Evolutionary conservation across 2,113 vertebrate genomes (phyloP).

Genomic region (Origma solitaria): DNA sequence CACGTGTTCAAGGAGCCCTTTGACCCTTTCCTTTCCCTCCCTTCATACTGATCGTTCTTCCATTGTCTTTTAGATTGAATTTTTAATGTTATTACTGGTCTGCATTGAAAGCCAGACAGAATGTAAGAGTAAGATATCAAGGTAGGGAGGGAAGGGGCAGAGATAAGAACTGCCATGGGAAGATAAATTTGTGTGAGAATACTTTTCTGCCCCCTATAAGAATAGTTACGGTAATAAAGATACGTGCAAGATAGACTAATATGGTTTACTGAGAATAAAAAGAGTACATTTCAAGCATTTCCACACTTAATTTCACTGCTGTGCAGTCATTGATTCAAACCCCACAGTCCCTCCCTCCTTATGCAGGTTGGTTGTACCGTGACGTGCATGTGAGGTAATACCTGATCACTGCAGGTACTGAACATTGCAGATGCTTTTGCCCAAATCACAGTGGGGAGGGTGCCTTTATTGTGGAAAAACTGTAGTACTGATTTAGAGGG

Average conservation of each 20-base stretch:
- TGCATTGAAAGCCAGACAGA: constrained; percentile 46
- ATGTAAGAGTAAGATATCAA: constrained; percentile 73
- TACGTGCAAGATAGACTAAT: constrained; percentile 73
- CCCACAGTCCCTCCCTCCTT: neutral
- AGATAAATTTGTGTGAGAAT: constrained; percentile 73
- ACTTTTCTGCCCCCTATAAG: constrained; percentile 73
- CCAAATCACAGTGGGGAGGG: neutral
- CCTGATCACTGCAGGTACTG: neutral
- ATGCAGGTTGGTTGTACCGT: rapidly evolving
- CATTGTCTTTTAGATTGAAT: constrained; percentile 80
- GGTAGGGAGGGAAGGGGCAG: neutral
- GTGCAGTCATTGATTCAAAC: neutral
- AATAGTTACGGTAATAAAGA: constrained; percentile 73
- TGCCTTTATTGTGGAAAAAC: neutral
- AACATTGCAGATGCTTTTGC: neutral
- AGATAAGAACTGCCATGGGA: constrained; percentile 75
- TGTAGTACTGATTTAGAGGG: neutral
- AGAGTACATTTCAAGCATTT: constrained; percentile 45
- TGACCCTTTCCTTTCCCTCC: neutral
- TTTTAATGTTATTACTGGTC: constrained; percentile 81
- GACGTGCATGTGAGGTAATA: neutral
- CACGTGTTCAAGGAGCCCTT: constrained; percentile 12
- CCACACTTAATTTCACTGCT: neutral
- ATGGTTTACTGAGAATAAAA: constrained; percentile 36
- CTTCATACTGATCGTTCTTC: neutral